A percentile compares a stretch with the other conserved stretches of the same genome.
Evolutionary conservation across 2,888 invertebrate genomes (phyloP).

Genomic region (Drosophila mimetica): DNA sequence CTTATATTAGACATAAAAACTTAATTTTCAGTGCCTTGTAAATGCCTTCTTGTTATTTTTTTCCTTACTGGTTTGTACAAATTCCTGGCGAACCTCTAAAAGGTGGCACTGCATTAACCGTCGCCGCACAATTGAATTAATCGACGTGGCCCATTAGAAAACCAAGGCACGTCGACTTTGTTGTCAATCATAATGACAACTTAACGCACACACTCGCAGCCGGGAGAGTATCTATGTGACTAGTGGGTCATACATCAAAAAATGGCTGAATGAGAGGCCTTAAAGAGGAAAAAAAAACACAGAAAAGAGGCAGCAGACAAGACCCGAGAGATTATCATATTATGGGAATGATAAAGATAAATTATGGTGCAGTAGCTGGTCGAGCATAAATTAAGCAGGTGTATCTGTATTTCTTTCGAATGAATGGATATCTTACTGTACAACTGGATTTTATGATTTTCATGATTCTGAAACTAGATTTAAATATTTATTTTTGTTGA

Average conservation of each 20-base stretch:
- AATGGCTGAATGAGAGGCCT: conserved; percentile 35
- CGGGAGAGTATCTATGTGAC: conserved; percentile 38
- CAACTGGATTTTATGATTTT: not conserved
- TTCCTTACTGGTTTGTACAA: not conserved
- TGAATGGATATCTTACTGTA: not conserved
- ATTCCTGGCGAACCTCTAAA: conserved; percentile 6
- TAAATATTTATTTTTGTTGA: too few species aligned
- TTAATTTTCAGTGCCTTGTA: not conserved
- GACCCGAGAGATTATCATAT: conserved; percentile 47
- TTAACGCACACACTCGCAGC: conserved; percentile 32
- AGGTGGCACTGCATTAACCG: conserved; percentile 40
- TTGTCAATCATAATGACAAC: conserved; percentile 79
- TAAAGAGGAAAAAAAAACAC: not conserved
- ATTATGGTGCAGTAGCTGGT: conserved; percentile 56
- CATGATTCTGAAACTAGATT: too few species aligned
- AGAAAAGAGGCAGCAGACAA: conserved; percentile 2
- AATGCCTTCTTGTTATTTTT: not conserved
- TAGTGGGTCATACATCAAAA: conserved; percentile 46
- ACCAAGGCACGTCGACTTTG: conserved; percentile 66
- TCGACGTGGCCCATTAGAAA: conserved; percentile 53
- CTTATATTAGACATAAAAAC: not conserved
- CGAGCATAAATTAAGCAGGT: conserved; percentile 38
- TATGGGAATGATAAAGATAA: conserved; percentile 69
- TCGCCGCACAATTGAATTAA: conserved; percentile 40
- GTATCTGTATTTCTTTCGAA: conserved; percentile 13